A percentile compares a stretch with the other conserved stretches of the same genome.
These are phyloP conservation scores for Lasioglossum leucozonium DNA, from an alignment of 2,888 invertebrate genomes.

Conservation along the genomic window DNA sequence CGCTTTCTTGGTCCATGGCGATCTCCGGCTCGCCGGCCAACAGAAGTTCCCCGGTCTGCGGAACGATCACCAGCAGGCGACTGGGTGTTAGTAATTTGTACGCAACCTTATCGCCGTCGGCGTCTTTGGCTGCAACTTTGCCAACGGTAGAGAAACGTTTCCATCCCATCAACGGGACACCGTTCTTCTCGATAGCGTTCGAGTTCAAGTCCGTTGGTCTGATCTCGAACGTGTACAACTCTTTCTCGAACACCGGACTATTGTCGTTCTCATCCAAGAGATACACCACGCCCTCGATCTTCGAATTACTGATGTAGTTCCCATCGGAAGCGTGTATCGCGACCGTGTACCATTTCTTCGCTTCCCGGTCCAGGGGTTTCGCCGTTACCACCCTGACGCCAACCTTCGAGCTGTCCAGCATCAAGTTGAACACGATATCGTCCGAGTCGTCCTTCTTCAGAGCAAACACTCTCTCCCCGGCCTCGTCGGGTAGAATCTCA, in stretches of 20 bases:
- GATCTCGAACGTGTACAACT: conserved; percentile 91
- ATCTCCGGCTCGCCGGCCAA: conserved; percentile 91
- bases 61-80: conserved; percentile 94
- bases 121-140: conserved; percentile 93
- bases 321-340: conserved; percentile 93
- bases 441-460: conserved; percentile 88
- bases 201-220: conserved; percentile 68
- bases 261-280: conserved; percentile 97
- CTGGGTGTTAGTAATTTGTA: conserved; percentile 93
- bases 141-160: conserved; percentile 93
- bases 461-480: conserved; percentile 87
- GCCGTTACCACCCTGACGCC: conserved; percentile 92
- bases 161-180: conserved; percentile 86
- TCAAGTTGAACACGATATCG: conserved; percentile 84
- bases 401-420: conserved; percentile 77
- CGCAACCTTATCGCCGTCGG: conserved; percentile 96
- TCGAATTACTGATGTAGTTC: conserved; percentile 92
- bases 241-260: conserved; percentile 92
- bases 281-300: conserved; percentile 89
- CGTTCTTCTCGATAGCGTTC: conserved; percentile 32
- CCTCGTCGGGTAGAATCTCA: conserved; percentile 90
- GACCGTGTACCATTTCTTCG: conserved; percentile 89
- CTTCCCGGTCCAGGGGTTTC: conserved; percentile 92
- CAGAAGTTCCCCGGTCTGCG: conserved; percentile 96
- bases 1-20: conserved; percentile 86